phyloP scores from a whole-genome alignment of 2,113 vertebrate species.

The Glaucidium brasilianum region DNA sequence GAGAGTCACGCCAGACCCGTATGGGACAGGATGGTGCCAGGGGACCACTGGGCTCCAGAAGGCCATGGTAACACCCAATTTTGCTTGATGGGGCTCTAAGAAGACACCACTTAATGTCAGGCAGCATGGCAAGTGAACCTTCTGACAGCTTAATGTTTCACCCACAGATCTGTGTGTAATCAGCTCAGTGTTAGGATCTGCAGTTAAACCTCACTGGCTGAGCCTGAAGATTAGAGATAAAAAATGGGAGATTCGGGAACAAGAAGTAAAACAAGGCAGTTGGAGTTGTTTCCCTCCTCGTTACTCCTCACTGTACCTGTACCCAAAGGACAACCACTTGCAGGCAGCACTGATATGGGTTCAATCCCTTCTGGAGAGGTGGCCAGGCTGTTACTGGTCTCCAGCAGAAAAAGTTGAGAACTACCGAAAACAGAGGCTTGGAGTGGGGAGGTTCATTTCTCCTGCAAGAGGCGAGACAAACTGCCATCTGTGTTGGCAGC shows the following conservation, averaged over 20 bases:
- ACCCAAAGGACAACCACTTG: neutral
- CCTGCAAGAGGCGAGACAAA: neutral
- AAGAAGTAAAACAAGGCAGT: neutral
- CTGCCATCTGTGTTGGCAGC: neutral
- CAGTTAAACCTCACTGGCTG: neutral
- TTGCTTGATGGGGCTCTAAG: neutral
- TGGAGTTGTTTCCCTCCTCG: neutral
- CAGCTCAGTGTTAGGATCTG: neutral
- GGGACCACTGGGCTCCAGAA: neutral
- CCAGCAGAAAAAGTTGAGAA: neutral
- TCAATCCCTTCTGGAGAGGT: neutral
- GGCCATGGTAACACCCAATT: rapidly evolving
- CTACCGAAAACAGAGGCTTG: neutral
- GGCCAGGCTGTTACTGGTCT: neutral
- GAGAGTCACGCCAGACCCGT: neutral
- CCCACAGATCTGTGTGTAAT: neutral
- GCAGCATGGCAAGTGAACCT: neutral
- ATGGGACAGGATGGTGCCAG: rapidly evolving
- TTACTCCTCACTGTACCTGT: neutral
- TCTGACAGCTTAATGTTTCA: neutral
- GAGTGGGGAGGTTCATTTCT: neutral
- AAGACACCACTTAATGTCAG: neutral
- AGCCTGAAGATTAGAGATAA: neutral
- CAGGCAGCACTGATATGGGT: neutral
- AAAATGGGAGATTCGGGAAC: neutral